Evolutionary conservation across 1,140 invertebrate genomes (phyloP).

Genomic region (Drosophila takahashii): DNA sequence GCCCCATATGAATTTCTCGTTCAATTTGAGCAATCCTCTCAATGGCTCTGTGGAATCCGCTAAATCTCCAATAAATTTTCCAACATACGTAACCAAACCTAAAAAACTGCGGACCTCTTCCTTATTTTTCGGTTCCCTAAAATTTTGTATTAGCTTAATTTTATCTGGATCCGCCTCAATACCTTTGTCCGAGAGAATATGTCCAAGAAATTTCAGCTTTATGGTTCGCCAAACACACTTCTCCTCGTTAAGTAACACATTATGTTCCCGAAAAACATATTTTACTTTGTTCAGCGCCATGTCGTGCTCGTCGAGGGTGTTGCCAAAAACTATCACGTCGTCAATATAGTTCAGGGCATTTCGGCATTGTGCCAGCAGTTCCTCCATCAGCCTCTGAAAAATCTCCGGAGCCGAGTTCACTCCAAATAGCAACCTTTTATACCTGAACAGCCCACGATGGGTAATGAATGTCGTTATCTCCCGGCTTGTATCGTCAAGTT

Average conservation of each 20-base stretch:
- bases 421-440: not conserved
- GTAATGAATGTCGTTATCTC: not conserved
- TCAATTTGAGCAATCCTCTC: too few species aligned
- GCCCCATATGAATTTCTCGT: slow-evolving; percentile 16
- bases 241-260: not conserved
- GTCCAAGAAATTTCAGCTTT: too few species aligned
- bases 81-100: not conserved
- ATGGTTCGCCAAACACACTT: too few species aligned
- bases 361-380: not conserved
- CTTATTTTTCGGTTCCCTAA: not conserved
- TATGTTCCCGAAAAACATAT: not conserved
- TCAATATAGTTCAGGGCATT: too few species aligned
- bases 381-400: not conserved
- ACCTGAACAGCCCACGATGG: not conserved
- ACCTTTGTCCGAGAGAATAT: not conserved
- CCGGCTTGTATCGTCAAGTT: not conserved
- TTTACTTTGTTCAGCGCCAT: not conserved
- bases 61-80: not conserved
- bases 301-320: not conserved
- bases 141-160: not conserved
- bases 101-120: slow-evolving; percentile 1
- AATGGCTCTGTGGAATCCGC: not conserved
- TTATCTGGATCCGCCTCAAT: not conserved
- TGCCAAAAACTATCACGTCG: not conserved
- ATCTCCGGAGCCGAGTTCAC: not conserved